Conservation (phyloP, 2,888 invertebrate genomes). For the Synergus umbraculus region DNA sequence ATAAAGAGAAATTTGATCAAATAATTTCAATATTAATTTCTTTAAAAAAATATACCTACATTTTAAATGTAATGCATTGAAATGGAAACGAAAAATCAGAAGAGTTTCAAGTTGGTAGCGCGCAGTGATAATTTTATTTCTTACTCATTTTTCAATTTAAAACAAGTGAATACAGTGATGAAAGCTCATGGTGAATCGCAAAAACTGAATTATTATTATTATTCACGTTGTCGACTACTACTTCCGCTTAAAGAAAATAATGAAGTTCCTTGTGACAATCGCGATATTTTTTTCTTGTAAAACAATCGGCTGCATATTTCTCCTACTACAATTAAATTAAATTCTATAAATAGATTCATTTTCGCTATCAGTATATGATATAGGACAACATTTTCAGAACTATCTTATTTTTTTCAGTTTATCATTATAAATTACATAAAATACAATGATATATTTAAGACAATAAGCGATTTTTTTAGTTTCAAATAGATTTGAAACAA, state of each 20-base stretch:
- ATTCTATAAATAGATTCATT: neutral
- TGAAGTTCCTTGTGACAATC: neutral
- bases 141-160: neutral
- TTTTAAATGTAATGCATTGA: no score
- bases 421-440: neutral
- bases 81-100: no score
- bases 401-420: neutral
- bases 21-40: no score
- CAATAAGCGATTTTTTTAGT: neutral
- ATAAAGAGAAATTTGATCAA: neutral
- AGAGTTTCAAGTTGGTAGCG: no score
- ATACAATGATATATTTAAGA: neutral
- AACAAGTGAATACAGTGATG: neutral
- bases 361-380: neutral
- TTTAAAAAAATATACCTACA: no score
- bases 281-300: neutral
- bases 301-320: neutral
- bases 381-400: neutral
- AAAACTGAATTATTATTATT: neutral
- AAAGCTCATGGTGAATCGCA: neutral
- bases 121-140: neutral
- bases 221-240: neutral
- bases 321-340: neutral
- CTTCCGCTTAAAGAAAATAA: neutral
- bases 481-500: neutral